These are phyloP conservation scores for Ceratoteleas bidentatus DNA, from an alignment of 1,140 invertebrate species.

Conservation along the genomic window DNA sequence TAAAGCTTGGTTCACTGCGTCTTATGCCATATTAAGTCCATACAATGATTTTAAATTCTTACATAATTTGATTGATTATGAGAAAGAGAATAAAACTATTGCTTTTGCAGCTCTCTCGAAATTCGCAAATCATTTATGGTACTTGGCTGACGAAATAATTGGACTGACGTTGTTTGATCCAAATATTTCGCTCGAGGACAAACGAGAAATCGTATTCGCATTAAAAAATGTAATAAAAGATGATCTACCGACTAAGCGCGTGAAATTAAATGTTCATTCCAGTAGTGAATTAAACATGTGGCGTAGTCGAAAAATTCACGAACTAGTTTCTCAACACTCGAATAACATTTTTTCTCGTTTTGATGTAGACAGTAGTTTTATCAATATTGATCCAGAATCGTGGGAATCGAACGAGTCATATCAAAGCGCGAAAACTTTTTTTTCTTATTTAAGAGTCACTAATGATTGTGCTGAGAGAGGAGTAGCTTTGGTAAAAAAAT, in stretches of 20 bases:
- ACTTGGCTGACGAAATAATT: constrained; percentile 3
- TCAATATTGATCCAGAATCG: neutral
- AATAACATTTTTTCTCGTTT: neutral
- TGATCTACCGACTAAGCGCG: neutral
- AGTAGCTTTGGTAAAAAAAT: neutral
- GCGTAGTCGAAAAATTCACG: neutral
- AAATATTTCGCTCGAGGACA: neutral
- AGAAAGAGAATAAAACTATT: constrained; percentile 2
- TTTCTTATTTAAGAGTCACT: neutral
- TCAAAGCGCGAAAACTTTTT: neutral
- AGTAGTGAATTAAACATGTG: constrained; percentile 1
- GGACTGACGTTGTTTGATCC: neutral
- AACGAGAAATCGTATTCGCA: neutral
- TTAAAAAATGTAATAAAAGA: constrained; percentile 2
- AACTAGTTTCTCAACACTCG: neutral
- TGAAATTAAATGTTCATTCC: neutral
- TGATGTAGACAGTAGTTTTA: neutral
- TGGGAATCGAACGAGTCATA: neutral
- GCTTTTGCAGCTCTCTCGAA: neutral
- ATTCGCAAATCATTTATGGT: constrained; percentile 9
- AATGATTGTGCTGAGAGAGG: constrained; percentile 6
- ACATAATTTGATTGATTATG: constrained; percentile 4
- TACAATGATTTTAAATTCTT: constrained; percentile 3
- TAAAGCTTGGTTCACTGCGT: neutral
- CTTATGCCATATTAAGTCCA: neutral